A percentile compares a stretch with the other conserved stretches of the same genome.
phyloP scores from a whole-genome alignment of 2,797 vertebrate species.

The Peromyscus attwateri region DNA sequence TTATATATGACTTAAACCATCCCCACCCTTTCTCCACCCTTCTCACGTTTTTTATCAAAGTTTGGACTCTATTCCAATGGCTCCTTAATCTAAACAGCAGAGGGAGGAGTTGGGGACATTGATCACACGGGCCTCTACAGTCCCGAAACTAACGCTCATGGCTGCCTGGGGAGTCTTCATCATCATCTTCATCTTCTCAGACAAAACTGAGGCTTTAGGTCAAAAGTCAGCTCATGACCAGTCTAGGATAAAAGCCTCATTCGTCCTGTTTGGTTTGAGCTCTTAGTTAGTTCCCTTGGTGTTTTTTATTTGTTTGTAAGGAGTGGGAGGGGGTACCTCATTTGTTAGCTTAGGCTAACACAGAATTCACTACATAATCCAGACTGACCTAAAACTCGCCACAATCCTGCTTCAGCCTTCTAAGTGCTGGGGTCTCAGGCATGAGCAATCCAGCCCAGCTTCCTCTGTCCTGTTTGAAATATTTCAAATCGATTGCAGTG shows the following conservation, averaged over 20 bases:
- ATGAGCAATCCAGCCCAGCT: background rate
- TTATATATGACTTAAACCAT: no score
- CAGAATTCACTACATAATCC: background rate
- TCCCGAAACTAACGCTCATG: background rate
- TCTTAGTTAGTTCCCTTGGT: background rate
- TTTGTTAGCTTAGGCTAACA: background rate
- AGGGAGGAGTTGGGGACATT: background rate
- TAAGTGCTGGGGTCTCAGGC: background rate
- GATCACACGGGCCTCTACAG: no score
- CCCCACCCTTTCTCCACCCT: background rate
- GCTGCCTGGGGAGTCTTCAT: background rate
- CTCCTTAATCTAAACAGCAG: background rate
- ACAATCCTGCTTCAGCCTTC: background rate
- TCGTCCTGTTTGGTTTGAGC: background rate
- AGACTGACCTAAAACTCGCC: background rate
- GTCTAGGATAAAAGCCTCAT: background rate
- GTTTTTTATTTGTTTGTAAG: background rate
- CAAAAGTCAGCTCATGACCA: background rate
- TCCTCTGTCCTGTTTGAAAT: background rate
- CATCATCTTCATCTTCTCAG: background rate
- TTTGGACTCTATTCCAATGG: background rate
- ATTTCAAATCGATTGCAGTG: background rate
- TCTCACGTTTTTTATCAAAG: background rate
- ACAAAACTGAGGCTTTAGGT: background rate
- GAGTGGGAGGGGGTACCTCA: background rate